A percentile compares a stretch with the other conserved stretches of the same genome.
phyloP scores from a whole-genome alignment of 2,797 vertebrate species.

The Mormyrops boulengeri region DNA sequence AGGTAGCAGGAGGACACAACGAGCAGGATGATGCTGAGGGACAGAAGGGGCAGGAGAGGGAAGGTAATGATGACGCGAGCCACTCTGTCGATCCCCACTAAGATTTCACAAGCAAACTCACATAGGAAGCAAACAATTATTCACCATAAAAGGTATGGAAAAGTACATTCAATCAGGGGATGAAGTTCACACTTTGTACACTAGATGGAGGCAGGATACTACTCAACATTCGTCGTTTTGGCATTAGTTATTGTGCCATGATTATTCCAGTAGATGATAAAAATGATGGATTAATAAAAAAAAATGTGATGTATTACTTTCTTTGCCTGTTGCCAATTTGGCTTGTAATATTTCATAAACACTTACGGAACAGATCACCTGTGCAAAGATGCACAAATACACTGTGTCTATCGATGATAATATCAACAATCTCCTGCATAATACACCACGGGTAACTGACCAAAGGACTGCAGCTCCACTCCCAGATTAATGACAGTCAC shows the following conservation, averaged over 20 bases:
- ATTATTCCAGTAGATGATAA: background rate
- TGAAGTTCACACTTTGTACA: background rate
- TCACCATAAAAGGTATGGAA: background rate
- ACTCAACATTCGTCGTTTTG: background rate
- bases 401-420: background rate
- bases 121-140: background rate
- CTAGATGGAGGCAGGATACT: background rate
- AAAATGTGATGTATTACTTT: background rate
- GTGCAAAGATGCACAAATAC: background rate
- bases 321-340: background rate
- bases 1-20: constrained; percentile 86
- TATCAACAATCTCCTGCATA: background rate
- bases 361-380: background rate
- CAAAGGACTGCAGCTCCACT: background rate
- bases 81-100: background rate
- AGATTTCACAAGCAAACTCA: background rate
- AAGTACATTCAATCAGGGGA: background rate
- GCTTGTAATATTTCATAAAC: background rate
- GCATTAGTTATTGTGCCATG: background rate
- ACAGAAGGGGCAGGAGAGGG: background rate
- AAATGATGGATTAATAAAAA: background rate
- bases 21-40: constrained; percentile 77
- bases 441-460: background rate
- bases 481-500: background rate
- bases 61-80: background rate